Conservation (phyloP, 2,113 vertebrate species). For the Chloropsis cyanopogon region DNA sequence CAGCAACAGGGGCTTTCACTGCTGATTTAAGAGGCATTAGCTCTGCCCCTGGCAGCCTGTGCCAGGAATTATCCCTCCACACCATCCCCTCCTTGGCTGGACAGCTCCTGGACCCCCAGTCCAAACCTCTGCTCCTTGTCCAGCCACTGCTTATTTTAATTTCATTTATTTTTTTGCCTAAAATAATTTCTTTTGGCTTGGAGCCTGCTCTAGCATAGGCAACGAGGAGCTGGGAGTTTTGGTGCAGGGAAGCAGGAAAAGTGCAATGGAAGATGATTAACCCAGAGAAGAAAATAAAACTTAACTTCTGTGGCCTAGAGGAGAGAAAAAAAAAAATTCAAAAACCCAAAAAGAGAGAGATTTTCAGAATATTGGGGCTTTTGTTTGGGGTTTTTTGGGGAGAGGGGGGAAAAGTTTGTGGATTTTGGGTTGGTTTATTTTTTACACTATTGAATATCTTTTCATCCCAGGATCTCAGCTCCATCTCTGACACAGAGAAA, state of each 20-base stretch:
- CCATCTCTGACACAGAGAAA: neutral
- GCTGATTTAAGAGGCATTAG: constrained; percentile 10
- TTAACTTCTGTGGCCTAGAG: neutral
- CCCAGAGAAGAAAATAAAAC: neutral
- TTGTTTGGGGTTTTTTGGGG: rapidly evolving
- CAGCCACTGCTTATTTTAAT: neutral
- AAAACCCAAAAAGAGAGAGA: too few relatives aligned
- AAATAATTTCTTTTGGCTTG: neutral
- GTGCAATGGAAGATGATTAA: neutral
- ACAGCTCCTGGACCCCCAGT: neutral
- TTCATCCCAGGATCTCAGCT: neutral
- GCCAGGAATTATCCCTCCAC: neutral
- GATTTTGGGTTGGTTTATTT: rapidly evolving
- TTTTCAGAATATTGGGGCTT: neutral
- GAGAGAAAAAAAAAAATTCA: rapidly evolving
- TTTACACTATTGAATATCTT: neutral
- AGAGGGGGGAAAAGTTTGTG: rapidly evolving
- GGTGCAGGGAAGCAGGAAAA: neutral
- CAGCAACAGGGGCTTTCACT: constrained; percentile 8
- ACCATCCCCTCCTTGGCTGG: neutral
- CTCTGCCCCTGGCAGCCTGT: neutral
- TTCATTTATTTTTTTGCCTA: neutral
- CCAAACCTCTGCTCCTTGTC: neutral
- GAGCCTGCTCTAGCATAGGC: neutral
- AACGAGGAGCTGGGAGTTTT: rapidly evolving